phyloP scores from a whole-genome alignment of 2,797 vertebrate species.

The Sebastes hubbsi region DNA sequence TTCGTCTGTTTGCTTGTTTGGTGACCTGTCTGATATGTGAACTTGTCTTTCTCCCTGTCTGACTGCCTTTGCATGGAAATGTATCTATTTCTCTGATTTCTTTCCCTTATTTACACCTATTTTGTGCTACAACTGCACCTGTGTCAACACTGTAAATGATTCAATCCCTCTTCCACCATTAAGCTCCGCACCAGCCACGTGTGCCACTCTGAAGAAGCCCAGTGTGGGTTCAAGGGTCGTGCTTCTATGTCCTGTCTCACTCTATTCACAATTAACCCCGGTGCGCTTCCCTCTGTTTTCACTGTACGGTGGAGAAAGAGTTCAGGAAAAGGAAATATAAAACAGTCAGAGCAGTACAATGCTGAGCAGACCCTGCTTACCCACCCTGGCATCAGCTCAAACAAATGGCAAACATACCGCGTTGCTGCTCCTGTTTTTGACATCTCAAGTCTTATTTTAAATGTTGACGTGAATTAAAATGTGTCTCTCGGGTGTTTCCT shows the following conservation, averaged over 20 bases:
- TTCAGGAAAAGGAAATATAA: slow-evolving; percentile 87
- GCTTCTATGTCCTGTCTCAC: slow-evolving; percentile 85
- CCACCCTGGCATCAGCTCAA: slow-evolving; percentile 45
- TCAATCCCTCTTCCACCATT: slow-evolving; percentile 13
- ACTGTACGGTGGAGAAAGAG: slow-evolving; percentile 78
- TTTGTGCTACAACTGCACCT: neutral
- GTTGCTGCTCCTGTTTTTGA: slow-evolving; percentile 34
- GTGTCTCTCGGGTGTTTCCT: neutral
- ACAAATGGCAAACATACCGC: slow-evolving; percentile 48
- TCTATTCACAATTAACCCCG: slow-evolving; percentile 92
- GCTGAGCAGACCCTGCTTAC: slow-evolving; percentile 41
- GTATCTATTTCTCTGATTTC: neutral
- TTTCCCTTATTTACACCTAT: neutral
- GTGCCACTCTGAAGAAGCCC: slow-evolving; percentile 80
- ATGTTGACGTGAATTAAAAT: neutral
- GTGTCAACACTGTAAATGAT: neutral
- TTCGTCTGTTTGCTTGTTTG: neutral
- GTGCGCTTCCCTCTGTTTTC: slow-evolving; percentile 88
- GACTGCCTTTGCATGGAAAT: neutral
- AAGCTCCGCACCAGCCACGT: slow-evolving; percentile 63
- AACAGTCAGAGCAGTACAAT: slow-evolving; percentile 76
- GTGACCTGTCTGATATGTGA: neutral
- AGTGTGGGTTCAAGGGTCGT: slow-evolving; percentile 79
- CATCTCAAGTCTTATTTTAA: neutral
- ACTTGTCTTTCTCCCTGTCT: neutral